Evolutionary conservation across 2,113 vertebrate genomes (phyloP).

Genomic region (Alligator sinensis): DNA sequence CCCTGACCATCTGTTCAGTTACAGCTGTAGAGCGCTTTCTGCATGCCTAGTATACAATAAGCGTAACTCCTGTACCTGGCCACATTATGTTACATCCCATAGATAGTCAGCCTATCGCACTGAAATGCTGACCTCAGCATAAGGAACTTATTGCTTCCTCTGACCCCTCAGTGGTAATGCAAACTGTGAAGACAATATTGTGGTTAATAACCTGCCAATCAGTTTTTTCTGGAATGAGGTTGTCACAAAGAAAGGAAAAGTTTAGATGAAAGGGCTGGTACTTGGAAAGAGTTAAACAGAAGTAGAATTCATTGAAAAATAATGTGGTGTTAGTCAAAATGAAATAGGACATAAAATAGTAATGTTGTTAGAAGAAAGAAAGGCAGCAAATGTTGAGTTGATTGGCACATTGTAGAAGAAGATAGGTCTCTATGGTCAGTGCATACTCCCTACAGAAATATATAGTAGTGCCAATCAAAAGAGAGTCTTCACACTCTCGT

Average conservation of each 20-base stretch:
- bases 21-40: too few relatives aligned
- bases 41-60: too few relatives aligned
- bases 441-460: not conserved
- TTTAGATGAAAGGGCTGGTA: not conserved
- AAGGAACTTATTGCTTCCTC: too few relatives aligned
- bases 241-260: not conserved
- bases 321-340: not conserved
- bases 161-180: not conserved
- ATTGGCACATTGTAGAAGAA: not conserved
- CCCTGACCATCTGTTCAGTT: too few relatives aligned
- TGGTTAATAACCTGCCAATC: not conserved
- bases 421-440: not conserved
- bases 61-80: too few relatives aligned
- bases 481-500: accelerated
- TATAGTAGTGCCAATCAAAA: not conserved
- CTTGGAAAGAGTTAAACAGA: constrained; percentile 5
- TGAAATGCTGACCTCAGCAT: too few relatives aligned
- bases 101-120: too few relatives aligned
- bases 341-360: not conserved
- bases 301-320: not conserved
- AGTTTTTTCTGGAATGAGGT: not conserved
- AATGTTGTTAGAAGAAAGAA: not conserved
- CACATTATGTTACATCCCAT: too few relatives aligned
- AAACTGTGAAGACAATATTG: not conserved
- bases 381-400: not conserved